These are phyloP conservation scores for Meles meles DNA, from an alignment of 2,113 vertebrate genomes.

Conservation along the genomic window DNA sequence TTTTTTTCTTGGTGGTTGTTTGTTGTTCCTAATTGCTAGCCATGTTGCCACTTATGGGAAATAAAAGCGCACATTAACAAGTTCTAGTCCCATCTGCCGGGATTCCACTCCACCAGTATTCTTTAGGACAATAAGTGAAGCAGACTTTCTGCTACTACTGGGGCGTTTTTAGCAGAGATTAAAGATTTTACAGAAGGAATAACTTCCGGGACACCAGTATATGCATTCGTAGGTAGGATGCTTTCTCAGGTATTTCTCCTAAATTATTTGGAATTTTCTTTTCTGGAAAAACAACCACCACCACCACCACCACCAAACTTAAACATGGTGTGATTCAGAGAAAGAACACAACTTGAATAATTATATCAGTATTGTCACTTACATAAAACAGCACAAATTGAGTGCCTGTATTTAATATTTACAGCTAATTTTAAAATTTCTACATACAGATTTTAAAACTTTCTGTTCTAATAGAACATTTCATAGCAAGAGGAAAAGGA, in stretches of 20 bases:
- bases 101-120: slow-evolving; percentile 2
- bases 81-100: neutral
- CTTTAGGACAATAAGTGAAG: slow-evolving; percentile 30
- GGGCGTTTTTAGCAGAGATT: neutral
- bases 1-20: neutral
- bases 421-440: neutral
- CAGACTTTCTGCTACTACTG: neutral
- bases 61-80: slow-evolving; percentile 59
- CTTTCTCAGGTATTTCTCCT: neutral
- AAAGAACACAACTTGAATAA: neutral
- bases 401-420: slow-evolving; percentile 5
- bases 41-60: slow-evolving; percentile 35
- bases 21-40: slow-evolving; percentile 59
- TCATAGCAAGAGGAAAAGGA: slow-evolving; percentile 1
- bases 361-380: neutral
- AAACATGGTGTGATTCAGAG: neutral
- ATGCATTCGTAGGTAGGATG: neutral
- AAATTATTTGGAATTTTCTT: neutral
- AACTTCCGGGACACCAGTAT: neutral
- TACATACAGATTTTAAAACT: neutral
- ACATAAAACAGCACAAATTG: neutral
- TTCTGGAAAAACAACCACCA: neutral
- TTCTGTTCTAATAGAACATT: neutral
- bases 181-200: slow-evolving; percentile 2
- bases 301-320: neutral